Base-by-base conservation (phyloP, 2,888 invertebrate genomes). In the Dryococelus australis region DNA sequence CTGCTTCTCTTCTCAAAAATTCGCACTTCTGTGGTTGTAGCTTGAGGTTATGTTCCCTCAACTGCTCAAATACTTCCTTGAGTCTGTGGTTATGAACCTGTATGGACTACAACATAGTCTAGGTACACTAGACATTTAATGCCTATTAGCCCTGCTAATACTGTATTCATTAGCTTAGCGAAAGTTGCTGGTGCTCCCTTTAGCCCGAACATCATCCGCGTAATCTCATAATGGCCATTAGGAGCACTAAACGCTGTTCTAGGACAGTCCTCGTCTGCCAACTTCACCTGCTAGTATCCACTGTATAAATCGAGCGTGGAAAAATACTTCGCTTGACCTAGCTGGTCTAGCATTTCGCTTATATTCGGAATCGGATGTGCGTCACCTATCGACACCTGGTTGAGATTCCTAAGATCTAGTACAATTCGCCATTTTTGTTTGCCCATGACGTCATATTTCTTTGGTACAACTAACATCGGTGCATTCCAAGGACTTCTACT, bases 11-110 rank as follows among this genome's bases (percentile, higher is more conserved):
- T 35, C 28, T 26, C 89, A 88, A 27, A 83, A 89, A 89, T 24
- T 86, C 85, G 79, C 89, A 89, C 84, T 88, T 89, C 16, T 86
- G 86, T 10, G 87, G 85, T 35, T 88, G 88, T n/a, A n/a, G n/a
- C n/a, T n/a, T n/a, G n/a, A n/a, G n/a, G n/a, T n/a, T n/a, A n/a
- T n/a, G n/a, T n/a, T 87, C 43, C 27, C 51, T 85, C 43, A 86
- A 85, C 53, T 79, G 86, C 78, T 43, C 28, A 35, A 89, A 87
- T 16, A 89, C 86, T 26, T 83, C 78, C 43, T 53, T 83, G n/a
- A 89, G 35, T 24, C 79, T 86, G 5, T 81, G 4, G 81, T 81
- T 81, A 27, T 81, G 81, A 12, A 81, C 20, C 81, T 81, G 13
- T 5, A 81, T 10, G 5, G 81, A 81, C 35, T 13, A 81, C 28